A percentile compares a stretch with the other conserved stretches of the same genome.
These are phyloP conservation scores for Platyrinchus mystaceus DNA, from an alignment of 2,797 vertebrate species.

Conservation along the genomic window DNA sequence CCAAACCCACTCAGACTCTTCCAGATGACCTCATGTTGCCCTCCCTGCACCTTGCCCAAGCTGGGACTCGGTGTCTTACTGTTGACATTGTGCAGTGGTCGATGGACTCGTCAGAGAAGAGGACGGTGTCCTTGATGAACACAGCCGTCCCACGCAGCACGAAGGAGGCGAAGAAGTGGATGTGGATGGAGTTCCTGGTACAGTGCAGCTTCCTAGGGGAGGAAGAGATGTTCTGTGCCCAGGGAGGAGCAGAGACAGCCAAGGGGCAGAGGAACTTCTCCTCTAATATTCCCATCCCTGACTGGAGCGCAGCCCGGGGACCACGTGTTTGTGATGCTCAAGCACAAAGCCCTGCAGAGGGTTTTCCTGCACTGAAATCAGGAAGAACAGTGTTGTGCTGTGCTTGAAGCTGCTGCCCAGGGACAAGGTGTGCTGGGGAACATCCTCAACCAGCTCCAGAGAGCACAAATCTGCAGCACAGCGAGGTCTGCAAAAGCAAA, in stretches of 20 bases:
- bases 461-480: neutral
- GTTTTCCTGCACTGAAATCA: neutral
- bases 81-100: constrained; percentile 88
- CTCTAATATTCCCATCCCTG: neutral
- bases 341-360: neutral
- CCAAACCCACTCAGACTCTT: neutral
- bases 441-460: neutral
- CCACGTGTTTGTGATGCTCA: neutral
- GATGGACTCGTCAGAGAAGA: constrained; percentile 83
- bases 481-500: neutral
- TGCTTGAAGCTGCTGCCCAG: neutral
- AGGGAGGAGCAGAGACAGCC: neutral
- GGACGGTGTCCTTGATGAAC: constrained; percentile 84
- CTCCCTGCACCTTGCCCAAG: accelerated
- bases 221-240: neutral
- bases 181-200: constrained; percentile 89
- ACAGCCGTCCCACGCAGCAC: constrained; percentile 84
- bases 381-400: neutral
- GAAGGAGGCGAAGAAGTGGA: constrained; percentile 88
- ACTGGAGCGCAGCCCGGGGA: neutral
- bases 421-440: neutral
- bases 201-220: constrained; percentile 84
- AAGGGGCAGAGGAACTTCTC: neutral
- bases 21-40: neutral
- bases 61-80: constrained; percentile 44